Conservation (phyloP, 2,797 vertebrate species). For the Nannoperca australis region DNA sequence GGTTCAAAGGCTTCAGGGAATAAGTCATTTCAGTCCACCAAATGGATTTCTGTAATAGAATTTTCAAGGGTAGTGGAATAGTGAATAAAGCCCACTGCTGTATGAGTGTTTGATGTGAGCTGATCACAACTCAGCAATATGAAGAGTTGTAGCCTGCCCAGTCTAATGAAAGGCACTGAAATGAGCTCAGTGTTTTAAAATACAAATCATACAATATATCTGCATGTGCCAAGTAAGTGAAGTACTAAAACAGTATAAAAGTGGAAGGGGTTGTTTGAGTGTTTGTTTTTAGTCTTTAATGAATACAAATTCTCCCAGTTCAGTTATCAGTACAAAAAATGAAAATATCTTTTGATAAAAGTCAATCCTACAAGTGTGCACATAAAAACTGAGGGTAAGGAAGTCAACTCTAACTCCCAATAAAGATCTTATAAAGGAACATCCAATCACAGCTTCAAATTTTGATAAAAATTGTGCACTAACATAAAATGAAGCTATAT, state of each 20-base stretch:
- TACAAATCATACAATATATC: constrained; percentile 31
- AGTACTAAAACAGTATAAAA: background rate
- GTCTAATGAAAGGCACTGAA: constrained; percentile 49
- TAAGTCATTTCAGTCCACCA: constrained; percentile 71
- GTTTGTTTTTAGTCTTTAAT: background rate
- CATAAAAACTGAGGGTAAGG: background rate
- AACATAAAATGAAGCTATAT: background rate
- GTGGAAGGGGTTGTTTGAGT: background rate
- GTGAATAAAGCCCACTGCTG: constrained; percentile 62
- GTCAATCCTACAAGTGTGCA: background rate
- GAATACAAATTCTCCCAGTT: constrained; percentile 3
- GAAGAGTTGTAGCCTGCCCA: constrained; percentile 30
- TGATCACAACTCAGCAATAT: constrained; percentile 62
- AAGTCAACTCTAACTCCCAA: background rate
- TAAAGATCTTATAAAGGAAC: too few species aligned
- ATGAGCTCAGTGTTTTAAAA: constrained; percentile 52
- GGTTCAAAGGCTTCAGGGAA: constrained; percentile 74
- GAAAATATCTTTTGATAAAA: background rate
- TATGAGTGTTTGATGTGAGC: constrained; percentile 68
- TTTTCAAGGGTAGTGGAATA: constrained; percentile 74
- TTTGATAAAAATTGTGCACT: background rate
- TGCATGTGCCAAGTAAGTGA: constrained; percentile 12
- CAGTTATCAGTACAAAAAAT: background rate
- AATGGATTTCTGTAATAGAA: constrained; percentile 80
- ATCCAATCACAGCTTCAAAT: background rate